These are phyloP conservation scores for Chunga burmeisteri DNA, from an alignment of 2,113 vertebrate species.

Conservation along the genomic window DNA sequence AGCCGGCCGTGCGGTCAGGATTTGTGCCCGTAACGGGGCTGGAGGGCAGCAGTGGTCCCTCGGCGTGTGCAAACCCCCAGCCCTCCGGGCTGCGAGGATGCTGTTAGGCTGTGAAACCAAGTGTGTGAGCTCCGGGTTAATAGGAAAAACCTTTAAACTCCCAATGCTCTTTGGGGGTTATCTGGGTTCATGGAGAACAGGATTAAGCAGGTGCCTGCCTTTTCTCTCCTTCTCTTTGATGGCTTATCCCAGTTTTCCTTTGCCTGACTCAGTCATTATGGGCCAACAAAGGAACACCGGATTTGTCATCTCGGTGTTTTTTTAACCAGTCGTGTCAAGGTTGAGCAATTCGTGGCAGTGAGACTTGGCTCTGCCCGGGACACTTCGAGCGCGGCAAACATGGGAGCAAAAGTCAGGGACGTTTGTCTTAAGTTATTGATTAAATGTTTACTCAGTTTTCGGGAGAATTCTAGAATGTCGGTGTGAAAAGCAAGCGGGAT, in stretches of 20 bases:
- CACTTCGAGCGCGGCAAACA: neutral
- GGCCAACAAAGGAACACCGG: slow-evolving; percentile 1
- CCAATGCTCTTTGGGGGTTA: slow-evolving; percentile 2
- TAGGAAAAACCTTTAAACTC: slow-evolving; percentile 1
- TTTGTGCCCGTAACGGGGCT: neutral
- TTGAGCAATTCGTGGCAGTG: neutral
- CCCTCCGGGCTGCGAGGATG: neutral
- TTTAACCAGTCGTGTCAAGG: neutral
- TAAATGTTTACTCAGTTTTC: neutral
- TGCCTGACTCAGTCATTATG: slow-evolving; percentile 21
- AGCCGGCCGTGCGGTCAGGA: fast-evolving
- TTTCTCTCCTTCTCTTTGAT: slow-evolving; percentile 22
- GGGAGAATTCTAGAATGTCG: neutral
- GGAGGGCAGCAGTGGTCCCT: neutral
- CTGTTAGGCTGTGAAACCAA: neutral
- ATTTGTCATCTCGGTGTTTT: neutral
- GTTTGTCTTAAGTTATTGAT: neutral
- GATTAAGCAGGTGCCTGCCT: slow-evolving; percentile 55
- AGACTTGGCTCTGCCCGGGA: neutral
- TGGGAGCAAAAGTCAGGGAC: slow-evolving; percentile 14
- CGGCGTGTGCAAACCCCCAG: neutral
- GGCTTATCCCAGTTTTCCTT: slow-evolving; percentile 30
- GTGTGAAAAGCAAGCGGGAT: neutral
- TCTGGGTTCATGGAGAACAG: slow-evolving; percentile 17
- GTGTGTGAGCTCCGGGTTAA: neutral